Evolutionary conservation across 2,888 invertebrate genomes (phyloP), one percentile per base, ranked within the genome.

Genomic region (Halictus ligatus): DNA sequence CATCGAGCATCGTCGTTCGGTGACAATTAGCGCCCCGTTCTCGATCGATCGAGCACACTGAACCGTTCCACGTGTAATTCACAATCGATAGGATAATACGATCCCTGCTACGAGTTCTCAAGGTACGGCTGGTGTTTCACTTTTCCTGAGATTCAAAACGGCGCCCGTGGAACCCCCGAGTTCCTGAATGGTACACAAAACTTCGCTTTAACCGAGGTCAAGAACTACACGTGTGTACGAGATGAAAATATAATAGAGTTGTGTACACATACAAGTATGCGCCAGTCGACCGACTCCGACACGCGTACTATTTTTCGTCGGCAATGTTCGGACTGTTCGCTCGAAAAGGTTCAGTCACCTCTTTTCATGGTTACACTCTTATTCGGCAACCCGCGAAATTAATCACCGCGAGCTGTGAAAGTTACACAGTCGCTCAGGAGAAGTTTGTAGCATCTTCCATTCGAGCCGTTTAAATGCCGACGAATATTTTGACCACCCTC

Each of bases 181-280:
- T 40, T 69, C 5, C 10, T 69, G 69, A 69, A 69, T 69, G 69
- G 69, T 69, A 40, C 69, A 69, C 69, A 69, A 69, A 69, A 69
- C 10, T 50, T 69, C 12, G 40, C 69, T 69, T 69, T 69, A 69
- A 69, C 69, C 21, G 69, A 69, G 69, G 69, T 69, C 69, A 69
- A 69, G 69, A 69, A 69, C 69, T 40, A 69, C 69, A 40, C 69
- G 69, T 21, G 69, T 35, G 69, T 21, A 12, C 35, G 35, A 21
- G 69, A 69, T 40, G 40, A 40, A 69, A 69, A 40, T 35, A 35
- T 35, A 40, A 69, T 35, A 40, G 69, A 69, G 40, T 21, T 29
- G 69, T 35, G 10, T 21, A 35, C 35, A 35, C 35, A 35, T 35
- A 25, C 29, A n/a, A n/a, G 25, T 25, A 64, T 64, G 35, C 10